A percentile compares a stretch with the other conserved stretches of the same genome.
These are phyloP conservation scores for Lamprologus speciosus DNA, from an alignment of 2,113 vertebrate genomes.

Conservation along the genomic window DNA sequence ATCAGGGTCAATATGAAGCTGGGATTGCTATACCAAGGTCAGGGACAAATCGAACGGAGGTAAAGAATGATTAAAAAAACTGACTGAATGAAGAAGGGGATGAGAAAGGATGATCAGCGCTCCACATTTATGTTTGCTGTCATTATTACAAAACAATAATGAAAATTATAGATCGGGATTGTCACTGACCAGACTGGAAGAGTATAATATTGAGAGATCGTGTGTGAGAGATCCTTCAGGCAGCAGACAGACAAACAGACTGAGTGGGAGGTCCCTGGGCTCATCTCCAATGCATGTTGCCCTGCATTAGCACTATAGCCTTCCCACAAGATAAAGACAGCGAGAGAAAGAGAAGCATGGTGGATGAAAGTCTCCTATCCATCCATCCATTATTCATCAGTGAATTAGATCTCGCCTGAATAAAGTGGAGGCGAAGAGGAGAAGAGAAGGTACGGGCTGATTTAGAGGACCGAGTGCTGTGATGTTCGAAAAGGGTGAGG, in stretches of 20 bases:
- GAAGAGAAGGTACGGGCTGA: neutral
- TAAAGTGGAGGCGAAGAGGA: slow-evolving; percentile 21
- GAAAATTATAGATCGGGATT: neutral
- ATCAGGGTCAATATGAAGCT: slow-evolving; percentile 47
- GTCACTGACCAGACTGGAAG: neutral
- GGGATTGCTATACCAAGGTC: slow-evolving; percentile 47
- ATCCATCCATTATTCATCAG: slow-evolving; percentile 75
- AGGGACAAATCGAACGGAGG: slow-evolving; percentile 22
- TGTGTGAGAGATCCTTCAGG: slow-evolving; percentile 17
- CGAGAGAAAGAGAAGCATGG: slow-evolving; percentile 44
- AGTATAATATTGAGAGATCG: neutral
- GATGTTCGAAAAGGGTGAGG: neutral
- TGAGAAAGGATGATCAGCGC: neutral
- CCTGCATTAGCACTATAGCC: slow-evolving; percentile 66
- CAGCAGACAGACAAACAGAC: slow-evolving; percentile 76
- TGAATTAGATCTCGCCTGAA: slow-evolving; percentile 69
- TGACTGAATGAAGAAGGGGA: slow-evolving; percentile 1
- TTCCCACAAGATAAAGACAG: slow-evolving; percentile 34
- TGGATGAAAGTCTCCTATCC: slow-evolving; percentile 64
- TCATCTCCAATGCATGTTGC: slow-evolving; percentile 69
- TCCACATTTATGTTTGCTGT: neutral
- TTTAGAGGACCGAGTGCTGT: slow-evolving; percentile 4
- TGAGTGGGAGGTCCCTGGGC: slow-evolving; percentile 75
- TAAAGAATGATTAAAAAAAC: slow-evolving; percentile 27
- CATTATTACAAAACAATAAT: neutral